Conservation (phyloP, 2,888 invertebrate species). For the Digitonthophagus gazella region DNA sequence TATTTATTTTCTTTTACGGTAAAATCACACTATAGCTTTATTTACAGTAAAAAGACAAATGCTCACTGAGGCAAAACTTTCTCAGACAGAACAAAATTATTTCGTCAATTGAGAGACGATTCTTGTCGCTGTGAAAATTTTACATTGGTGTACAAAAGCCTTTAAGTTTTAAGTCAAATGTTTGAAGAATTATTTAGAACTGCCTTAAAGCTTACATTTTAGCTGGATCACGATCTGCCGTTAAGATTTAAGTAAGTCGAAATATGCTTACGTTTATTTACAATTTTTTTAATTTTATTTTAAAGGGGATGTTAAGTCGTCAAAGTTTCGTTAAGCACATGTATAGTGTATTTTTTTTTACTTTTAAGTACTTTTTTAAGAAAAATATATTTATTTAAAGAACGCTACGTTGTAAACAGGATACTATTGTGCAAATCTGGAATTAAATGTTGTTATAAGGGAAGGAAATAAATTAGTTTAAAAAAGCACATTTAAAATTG, state of each 20-base stretch:
- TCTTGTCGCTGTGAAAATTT: too few species aligned
- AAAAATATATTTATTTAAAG: neutral
- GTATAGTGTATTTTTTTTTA: neutral
- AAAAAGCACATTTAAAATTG: too few species aligned
- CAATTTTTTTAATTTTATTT: neutral
- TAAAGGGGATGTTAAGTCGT: too few species aligned
- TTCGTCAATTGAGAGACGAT: too few species aligned
- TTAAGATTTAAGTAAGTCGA: too few species aligned
- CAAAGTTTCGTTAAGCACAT: neutral
- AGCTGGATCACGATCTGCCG: neutral
- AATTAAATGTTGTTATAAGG: too few species aligned
- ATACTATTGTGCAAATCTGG: neutral
- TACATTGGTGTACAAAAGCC: too few species aligned
- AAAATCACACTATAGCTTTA: constrained; percentile 15
- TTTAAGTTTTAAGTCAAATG: neutral
- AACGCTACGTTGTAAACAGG: neutral
- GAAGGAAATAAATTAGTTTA: too few species aligned
- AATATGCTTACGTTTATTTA: neutral
- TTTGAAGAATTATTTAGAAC: neutral
- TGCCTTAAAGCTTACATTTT: neutral
- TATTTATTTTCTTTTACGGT: neutral
- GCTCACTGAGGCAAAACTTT: too few species aligned
- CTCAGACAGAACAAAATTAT: too few species aligned
- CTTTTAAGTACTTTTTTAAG: neutral
- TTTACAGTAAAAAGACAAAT: constrained; percentile 9